Evolutionary conservation across 92 coral and sea anemone genomes (phyloP).

Genomic region (Desmophyllum pertusum): DNA sequence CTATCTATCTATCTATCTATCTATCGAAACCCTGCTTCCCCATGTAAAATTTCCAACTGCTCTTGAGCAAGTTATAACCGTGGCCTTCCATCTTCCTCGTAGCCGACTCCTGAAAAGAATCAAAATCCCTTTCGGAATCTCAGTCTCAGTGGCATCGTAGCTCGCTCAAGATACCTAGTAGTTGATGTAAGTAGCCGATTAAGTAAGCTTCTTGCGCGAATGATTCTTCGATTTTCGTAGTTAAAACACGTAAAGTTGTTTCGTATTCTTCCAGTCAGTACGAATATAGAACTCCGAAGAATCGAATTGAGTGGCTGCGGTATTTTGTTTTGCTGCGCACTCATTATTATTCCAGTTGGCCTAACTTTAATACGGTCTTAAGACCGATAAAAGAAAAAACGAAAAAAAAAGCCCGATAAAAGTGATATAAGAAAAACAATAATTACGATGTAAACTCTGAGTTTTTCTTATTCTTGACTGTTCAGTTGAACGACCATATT

Average conservation of each 20-base stretch:
- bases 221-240: slow-evolving; percentile 36
- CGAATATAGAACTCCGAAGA: slow-evolving; percentile 29
- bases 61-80: slow-evolving; percentile 35
- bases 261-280: slow-evolving; percentile 44
- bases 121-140: slow-evolving; percentile 17
- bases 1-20: too few species aligned
- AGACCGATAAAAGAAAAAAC: too few species aligned
- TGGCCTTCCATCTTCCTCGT: slow-evolving; percentile 35
- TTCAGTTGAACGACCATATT: too few species aligned
- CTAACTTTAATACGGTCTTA: too few species aligned
- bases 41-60: slow-evolving; percentile 47
- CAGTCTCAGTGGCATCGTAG: slow-evolving; percentile 37
- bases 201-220: too few species aligned
- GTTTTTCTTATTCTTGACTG: too few species aligned
- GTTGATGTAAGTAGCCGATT: slow-evolving; percentile 30
- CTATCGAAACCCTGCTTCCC: not conserved
- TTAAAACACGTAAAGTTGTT: slow-evolving; percentile 40
- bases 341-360: too few species aligned
- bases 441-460: too few species aligned
- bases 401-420: too few species aligned
- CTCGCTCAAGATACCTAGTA: slow-evolving; percentile 33
- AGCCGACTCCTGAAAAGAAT: slow-evolving; percentile 11
- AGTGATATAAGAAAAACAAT: too few species aligned
- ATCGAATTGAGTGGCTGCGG: too few species aligned
- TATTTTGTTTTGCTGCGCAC: too few species aligned